These are phyloP conservation scores for Lutraria rhynchaena DNA, from an alignment of 1,140 invertebrate species.

Conservation along the genomic window DNA sequence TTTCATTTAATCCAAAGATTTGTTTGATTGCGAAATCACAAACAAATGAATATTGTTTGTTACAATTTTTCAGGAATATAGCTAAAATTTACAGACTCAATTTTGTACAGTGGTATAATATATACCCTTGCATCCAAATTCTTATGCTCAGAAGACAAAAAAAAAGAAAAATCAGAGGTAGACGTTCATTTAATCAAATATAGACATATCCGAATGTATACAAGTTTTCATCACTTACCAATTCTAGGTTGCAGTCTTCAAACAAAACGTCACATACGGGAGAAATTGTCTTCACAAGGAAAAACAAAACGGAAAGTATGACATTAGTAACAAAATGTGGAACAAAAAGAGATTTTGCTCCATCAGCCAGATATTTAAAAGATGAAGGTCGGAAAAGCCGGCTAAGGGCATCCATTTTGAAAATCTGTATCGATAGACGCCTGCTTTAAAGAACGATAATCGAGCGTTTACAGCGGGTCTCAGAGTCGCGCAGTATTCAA, in stretches of 20 bases:
- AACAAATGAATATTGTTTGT: neutral
- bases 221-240: constrained; percentile 37
- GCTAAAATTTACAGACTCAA: neutral
- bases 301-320: constrained; percentile 27
- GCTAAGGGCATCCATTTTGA: constrained; percentile 26
- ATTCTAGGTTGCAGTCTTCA: constrained; percentile 41
- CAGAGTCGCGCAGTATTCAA: too few species aligned
- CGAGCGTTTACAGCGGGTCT: too few species aligned
- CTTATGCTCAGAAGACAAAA: neutral
- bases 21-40: too few species aligned
- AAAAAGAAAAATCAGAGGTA: neutral
- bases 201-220: neutral
- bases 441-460: too few species aligned
- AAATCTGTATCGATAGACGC: neutral
- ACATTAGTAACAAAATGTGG: constrained; percentile 51
- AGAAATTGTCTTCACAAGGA: constrained; percentile 40
- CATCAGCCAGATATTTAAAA: constrained; percentile 11
- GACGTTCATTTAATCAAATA: neutral
- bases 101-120: neutral
- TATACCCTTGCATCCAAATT: neutral
- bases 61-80: neutral
- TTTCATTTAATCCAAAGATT: too few species aligned
- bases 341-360: constrained; percentile 38
- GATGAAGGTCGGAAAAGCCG: constrained; percentile 10
- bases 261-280: constrained; percentile 46